phyloP scores from a whole-genome alignment of 2,113 vertebrate genomes.

The Sebastes schlegelii region DNA sequence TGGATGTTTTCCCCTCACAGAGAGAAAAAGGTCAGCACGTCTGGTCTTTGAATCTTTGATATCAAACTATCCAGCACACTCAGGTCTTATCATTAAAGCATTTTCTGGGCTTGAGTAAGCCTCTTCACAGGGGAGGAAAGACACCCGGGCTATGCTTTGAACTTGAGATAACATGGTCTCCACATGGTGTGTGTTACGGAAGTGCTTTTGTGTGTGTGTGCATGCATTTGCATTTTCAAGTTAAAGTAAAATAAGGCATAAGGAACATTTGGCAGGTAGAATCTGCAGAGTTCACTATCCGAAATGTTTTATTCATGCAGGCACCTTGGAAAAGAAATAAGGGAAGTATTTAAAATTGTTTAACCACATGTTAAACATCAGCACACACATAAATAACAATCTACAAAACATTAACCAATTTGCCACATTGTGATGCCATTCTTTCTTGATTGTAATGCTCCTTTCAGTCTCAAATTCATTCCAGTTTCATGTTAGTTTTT shows the following conservation, averaged over 20 bases:
- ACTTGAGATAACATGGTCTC: constrained; percentile 80
- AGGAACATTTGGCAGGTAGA: constrained; percentile 15
- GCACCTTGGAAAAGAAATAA: constrained; percentile 1
- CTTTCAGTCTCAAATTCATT: neutral
- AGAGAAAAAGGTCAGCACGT: constrained; percentile 52
- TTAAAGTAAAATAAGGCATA: constrained; percentile 34
- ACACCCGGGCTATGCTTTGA: constrained; percentile 74
- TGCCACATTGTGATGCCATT: neutral
- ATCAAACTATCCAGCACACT: constrained; percentile 63
- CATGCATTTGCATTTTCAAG: constrained; percentile 29
- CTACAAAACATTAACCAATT: constrained; percentile 21
- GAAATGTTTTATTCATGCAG: neutral
- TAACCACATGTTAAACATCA: constrained; percentile 36
- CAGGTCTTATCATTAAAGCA: constrained; percentile 79
- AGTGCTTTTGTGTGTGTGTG: constrained; percentile 53
- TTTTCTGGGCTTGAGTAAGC: constrained; percentile 74
- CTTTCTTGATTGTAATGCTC: constrained; percentile 13
- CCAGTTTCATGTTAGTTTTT: neutral
- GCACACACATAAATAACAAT: neutral
- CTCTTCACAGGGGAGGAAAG: constrained; percentile 57
- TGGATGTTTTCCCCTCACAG: constrained; percentile 37
- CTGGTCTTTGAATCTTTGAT: constrained; percentile 67
- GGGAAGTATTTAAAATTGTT: constrained; percentile 2
- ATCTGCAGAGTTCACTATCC: neutral
- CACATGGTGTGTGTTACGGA: constrained; percentile 65